Evolutionary conservation across 2,797 vertebrate species (phyloP), one percentile per base, ranked within the genome.

Genomic region (Oceanodroma leucorhoa): DNA sequence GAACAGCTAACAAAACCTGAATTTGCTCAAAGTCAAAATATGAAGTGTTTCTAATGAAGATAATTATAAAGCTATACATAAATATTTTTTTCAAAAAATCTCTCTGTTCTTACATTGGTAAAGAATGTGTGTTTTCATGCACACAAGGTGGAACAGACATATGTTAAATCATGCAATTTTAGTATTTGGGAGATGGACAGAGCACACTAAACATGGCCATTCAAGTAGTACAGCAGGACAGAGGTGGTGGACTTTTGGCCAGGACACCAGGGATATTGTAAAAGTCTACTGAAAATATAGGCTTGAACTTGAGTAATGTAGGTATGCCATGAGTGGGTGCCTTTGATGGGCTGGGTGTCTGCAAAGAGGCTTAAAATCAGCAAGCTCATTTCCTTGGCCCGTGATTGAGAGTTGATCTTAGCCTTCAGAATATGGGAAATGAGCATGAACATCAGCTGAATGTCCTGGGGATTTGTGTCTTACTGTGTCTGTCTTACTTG

Each of bases 301-400:
- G 6, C 15, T 70, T 30, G 55, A 51, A 65, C 8, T 30, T 5
- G 23, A 51, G 8, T 19, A 16, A 43, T 48, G 61, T 2, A 16
- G 32, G 1, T 23, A 7, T 13, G 11, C 12, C 0, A 0, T 24
- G n/a, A 34, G 5, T 22, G 50, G 8, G 21, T 46, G 79, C 13
- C 30, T 85, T 78, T 64, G 27, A 21, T 51, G 54, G 36, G 27
- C 40, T 75, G 53, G 2, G 23, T 3, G 0, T 22, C 26, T 18
- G 76, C 10, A 46, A 81, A 72, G 53, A 79, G 30, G 34, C 34
- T 82, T 78, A 36, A 87, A 79, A 88, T 32, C 55, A 73, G 24
- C 53, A 51, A 48, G 24, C 20, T 72, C 5, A 2, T 67, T 55
- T 55, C 69, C 29, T 34, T 51, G 41, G 79, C 14, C 36, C 1